Conservation (phyloP, 2,113 vertebrate species). For the Narcine bancroftii region DNA sequence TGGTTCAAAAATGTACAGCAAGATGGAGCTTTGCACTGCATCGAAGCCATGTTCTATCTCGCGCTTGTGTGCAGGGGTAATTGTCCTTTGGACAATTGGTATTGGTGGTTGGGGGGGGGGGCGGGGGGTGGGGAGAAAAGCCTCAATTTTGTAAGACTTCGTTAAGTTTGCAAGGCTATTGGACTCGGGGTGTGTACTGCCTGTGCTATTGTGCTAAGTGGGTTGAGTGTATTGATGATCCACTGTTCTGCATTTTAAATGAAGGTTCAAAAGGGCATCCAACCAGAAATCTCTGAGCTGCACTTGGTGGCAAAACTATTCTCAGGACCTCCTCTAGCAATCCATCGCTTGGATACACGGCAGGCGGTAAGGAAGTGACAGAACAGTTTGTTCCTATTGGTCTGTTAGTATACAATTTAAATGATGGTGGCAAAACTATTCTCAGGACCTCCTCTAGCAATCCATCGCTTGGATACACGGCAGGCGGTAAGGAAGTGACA, state of each 20-base stretch:
- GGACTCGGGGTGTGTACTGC: neutral
- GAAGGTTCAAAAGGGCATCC: constrained; percentile 69
- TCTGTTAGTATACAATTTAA: neutral
- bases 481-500: constrained; percentile 62
- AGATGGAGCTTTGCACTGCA: too few species aligned
- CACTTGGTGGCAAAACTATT: constrained; percentile 63
- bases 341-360: constrained; percentile 54
- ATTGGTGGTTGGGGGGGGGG: too few species aligned
- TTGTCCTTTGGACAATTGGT: neutral
- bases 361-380: constrained; percentile 62
- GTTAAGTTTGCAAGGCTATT: neutral
- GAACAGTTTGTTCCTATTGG: neutral
- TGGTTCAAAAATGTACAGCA: neutral
- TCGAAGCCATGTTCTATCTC: neutral
- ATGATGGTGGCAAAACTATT: constrained; percentile 64
- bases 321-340: constrained; percentile 56
- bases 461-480: constrained; percentile 54
- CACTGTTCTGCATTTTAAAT: constrained; percentile 32
- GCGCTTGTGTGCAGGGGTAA: neutral
- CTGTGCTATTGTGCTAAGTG: neutral
- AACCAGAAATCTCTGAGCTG: constrained; percentile 61
- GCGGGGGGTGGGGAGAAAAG: too few species aligned
- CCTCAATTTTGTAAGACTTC: neutral
- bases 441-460: constrained; percentile 56
- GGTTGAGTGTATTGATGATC: neutral